A percentile compares a stretch with the other conserved stretches of the same genome.
Conservation (phyloP, 2,888 invertebrate genomes). For the Blera fallax region DNA sequence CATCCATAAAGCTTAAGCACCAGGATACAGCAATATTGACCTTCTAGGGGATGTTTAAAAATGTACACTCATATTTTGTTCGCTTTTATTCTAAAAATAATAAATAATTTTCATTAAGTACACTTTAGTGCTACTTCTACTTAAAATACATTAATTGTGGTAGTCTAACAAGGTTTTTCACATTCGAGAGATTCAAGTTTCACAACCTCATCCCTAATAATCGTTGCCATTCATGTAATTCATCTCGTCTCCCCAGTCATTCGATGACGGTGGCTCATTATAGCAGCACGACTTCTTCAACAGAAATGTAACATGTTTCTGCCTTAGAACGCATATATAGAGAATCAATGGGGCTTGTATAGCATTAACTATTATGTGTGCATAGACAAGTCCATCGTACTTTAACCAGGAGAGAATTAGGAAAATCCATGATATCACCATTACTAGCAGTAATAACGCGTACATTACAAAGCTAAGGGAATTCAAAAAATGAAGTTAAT, state of each 20-base stretch:
- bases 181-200: conserved; percentile 48
- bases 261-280: conserved; percentile 87
- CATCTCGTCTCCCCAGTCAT: conserved; percentile 96
- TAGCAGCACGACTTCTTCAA: conserved; percentile 91
- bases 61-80: background rate
- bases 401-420: conserved; percentile 89
- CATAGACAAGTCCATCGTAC: conserved; percentile 88
- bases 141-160: conserved; percentile 28
- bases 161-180: conserved; percentile 49
- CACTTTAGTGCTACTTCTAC: conserved; percentile 62
- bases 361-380: conserved; percentile 89
- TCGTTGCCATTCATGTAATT: conserved; percentile 89
- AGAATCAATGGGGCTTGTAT: conserved; percentile 88
- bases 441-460: conserved; percentile 87
- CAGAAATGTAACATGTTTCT: conserved; percentile 90
- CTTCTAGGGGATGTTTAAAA: no score
- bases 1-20: no score
- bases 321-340: conserved; percentile 90
- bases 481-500: conserved; percentile 76
- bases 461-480: conserved; percentile 89
- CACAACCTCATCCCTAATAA: conserved; percentile 74
- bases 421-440: conserved; percentile 90
- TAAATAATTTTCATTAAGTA: conserved; percentile 69
- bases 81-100: conserved; percentile 49
- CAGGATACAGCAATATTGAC: no score